Conservation (phyloP, 2,113 vertebrate species). For the Cephalopterus ornatus region DNA sequence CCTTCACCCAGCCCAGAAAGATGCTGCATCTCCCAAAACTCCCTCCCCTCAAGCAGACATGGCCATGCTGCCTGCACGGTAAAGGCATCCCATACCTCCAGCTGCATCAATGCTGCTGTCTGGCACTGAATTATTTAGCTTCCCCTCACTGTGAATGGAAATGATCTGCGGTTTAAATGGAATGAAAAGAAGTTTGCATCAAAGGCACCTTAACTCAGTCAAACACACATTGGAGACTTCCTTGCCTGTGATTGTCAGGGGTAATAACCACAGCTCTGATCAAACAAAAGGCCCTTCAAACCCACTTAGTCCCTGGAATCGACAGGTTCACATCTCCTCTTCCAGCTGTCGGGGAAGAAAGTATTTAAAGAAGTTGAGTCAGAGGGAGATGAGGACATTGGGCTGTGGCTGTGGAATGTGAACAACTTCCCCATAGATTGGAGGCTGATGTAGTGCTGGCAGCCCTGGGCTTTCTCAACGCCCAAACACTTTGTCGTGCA, state of each 20-base stretch:
- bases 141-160: constrained; percentile 46
- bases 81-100: constrained; percentile 3
- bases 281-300: constrained; percentile 67
- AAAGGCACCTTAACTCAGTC: constrained; percentile 67
- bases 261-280: constrained; percentile 64
- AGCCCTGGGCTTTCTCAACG: background rate
- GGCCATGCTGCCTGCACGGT: background rate
- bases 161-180: constrained; percentile 55
- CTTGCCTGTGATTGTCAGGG: constrained; percentile 56
- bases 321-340: constrained; percentile 26
- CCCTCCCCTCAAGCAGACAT: background rate
- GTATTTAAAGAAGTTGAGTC: background rate
- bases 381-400: background rate
- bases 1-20: background rate
- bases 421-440: background rate
- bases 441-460: background rate
- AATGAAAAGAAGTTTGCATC: constrained; percentile 61
- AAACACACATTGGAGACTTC: constrained; percentile 61
- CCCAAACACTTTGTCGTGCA: background rate
- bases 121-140: constrained; percentile 64
- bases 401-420: background rate
- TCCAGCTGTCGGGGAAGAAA: background rate
- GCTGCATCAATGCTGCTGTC: background rate
- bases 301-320: constrained; percentile 56
- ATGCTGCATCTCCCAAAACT: background rate